Evolutionary conservation across 2,797 vertebrate genomes (phyloP), one percentile per base, ranked within the genome.

Genomic region (Acrocephalus scirpaceus): DNA sequence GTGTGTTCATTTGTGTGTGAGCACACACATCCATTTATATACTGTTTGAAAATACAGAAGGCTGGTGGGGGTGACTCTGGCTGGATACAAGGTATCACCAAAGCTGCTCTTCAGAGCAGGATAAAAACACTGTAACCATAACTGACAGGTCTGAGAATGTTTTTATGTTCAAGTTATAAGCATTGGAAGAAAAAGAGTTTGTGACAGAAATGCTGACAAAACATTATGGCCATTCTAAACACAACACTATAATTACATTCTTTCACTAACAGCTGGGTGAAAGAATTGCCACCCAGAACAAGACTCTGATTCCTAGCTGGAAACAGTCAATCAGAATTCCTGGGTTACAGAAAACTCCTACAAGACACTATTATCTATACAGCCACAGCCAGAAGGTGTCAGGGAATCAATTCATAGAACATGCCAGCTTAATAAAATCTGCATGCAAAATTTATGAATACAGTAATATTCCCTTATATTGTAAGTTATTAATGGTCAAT

Each of bases 401-500:
- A 97, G 78, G 92, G 97, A 97, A 98, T 97, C 97, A 98, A 98
- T 98, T 98, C 98, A 97, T 97, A 98, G 97, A 98, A 98, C 92
- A 97, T 98, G 94, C 93, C 96, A 98, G 96, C 96, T 98, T 98
- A 98, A 98, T 98, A 98, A 98, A 98, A 98, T 98, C 97, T 98
- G 97, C 97, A 98, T 98, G 98, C 95, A 97, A 97, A 98, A 98
- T 98, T 98, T 98, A 98, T 98, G 98, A 98, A 98, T 97, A 96
- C 92, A 97, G 96, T 98, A 96, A 97, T 98, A 98, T 97, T 98
- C 96, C 95, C 97, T 97, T 98, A 98, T 98, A 98, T 98, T 94
- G 86, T 93, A 97, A 98, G 95, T 98, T 98, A 98, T 98, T 98
- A 98, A 99, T 98, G 98, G 97, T 98, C 98, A 98, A 96, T 98